phyloP scores from a whole-genome alignment of 2,113 vertebrate species.

The Micromys minutus region DNA sequence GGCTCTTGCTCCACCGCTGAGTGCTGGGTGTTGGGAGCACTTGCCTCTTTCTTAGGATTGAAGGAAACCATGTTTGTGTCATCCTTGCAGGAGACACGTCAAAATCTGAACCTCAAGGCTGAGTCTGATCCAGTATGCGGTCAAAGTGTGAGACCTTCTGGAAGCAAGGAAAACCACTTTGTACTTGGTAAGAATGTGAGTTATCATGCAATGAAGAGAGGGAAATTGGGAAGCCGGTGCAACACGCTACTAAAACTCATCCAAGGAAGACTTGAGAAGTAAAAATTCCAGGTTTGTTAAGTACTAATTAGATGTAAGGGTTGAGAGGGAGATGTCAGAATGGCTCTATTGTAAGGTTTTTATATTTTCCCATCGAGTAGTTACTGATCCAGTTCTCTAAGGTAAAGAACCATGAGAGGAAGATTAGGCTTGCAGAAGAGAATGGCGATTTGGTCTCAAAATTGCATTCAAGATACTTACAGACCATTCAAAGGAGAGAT shows the following conservation, averaged over 20 bases:
- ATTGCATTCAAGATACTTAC: background rate
- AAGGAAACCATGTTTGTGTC: background rate
- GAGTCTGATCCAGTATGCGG: background rate
- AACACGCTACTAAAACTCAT: background rate
- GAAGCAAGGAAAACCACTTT: background rate
- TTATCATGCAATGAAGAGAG: background rate
- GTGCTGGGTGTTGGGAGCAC: background rate
- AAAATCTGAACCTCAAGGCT: background rate
- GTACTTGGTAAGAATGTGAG: background rate
- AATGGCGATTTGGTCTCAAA: background rate
- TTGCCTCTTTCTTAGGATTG: background rate
- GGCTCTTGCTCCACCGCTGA: too few relatives aligned
- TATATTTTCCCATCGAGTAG: background rate
- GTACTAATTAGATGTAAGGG: background rate
- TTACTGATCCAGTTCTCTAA: background rate
- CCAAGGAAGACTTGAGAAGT: background rate
- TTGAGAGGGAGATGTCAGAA: constrained; percentile 8
- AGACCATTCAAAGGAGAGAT: background rate
- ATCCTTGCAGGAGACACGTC: background rate
- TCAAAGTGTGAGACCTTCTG: background rate
- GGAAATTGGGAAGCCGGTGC: background rate
- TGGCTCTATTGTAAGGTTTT: background rate
- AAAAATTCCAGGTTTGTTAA: background rate
- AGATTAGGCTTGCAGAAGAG: background rate
- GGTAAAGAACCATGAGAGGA: background rate